A percentile compares a stretch with the other conserved stretches of the same genome.
These are phyloP conservation scores for Dryococelus australis DNA, from an alignment of 2,888 invertebrate species.

Conservation along the genomic window DNA sequence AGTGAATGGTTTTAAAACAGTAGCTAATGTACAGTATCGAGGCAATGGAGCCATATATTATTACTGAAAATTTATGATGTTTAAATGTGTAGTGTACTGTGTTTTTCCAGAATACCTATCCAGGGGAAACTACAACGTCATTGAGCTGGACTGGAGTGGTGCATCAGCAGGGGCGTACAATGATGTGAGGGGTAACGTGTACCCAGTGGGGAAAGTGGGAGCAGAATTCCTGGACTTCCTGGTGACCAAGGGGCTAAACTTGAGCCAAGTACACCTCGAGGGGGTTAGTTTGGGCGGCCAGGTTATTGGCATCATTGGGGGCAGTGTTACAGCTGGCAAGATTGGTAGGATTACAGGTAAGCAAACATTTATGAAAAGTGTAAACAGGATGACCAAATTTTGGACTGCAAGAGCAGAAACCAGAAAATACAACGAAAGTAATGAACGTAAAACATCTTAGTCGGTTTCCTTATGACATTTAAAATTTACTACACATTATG, in stretches of 20 bases:
- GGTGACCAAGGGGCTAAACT: neutral
- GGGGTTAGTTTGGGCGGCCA: constrained; percentile 12
- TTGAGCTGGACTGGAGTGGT: constrained; percentile 3
- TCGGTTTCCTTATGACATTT: too few species aligned
- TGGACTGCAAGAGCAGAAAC: too few species aligned
- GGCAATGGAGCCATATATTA: too few species aligned
- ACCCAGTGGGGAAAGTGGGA: constrained; percentile 1
- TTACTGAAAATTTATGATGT: too few species aligned
- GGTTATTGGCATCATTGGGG: neutral
- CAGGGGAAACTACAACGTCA: neutral
- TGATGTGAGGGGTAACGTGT: neutral
- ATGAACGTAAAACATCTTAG: too few species aligned
- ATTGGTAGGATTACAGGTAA: constrained; percentile 24
- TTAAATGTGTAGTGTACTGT: neutral
- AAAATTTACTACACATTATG: too few species aligned
- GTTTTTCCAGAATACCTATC: neutral
- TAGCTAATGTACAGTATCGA: too few species aligned
- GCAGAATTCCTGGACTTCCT: constrained; percentile 17
- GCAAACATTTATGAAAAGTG: neutral
- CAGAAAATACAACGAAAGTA: too few species aligned
- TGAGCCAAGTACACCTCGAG: neutral
- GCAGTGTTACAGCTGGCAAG: constrained; percentile 5
- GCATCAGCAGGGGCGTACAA: neutral
- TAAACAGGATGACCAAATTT: too few species aligned
- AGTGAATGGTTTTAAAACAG: too few species aligned